phyloP scores from a whole-genome alignment of 1,140 invertebrate genomes.

The Venturia canescens region DNA sequence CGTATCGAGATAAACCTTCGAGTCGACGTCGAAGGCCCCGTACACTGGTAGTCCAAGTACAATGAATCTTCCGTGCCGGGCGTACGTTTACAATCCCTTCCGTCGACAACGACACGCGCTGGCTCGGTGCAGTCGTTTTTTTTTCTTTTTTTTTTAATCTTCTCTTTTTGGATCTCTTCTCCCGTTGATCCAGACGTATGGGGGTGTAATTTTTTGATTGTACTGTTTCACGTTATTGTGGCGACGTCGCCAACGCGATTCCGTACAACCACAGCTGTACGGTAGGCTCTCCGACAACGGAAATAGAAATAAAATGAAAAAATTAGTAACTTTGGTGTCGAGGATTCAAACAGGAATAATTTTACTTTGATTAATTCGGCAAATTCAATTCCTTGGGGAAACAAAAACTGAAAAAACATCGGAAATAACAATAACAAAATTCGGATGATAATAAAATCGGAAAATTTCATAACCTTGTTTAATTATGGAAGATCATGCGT shows the following conservation, averaged over 20 bases:
- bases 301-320: too few species aligned
- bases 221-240: neutral
- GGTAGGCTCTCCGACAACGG: too few species aligned
- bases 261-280: neutral
- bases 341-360: too few species aligned
- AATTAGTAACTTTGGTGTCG: too few species aligned
- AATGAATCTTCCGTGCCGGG: conserved; percentile 20
- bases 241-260: conserved; percentile 5
- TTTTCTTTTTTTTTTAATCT: neutral
- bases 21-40: neutral
- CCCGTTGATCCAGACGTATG: conserved; percentile 9
- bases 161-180: neutral
- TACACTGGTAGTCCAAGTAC: neutral
- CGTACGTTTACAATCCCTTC: conserved; percentile 22
- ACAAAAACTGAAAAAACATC: too few species aligned
- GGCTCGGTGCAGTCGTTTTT: neutral
- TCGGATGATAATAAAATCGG: too few species aligned
- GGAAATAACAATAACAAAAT: too few species aligned
- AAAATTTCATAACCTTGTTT: too few species aligned
- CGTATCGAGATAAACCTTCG: neutral
- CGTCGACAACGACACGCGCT: neutral
- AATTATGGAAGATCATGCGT: too few species aligned
- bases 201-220: conserved; percentile 22
- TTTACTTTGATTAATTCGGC: too few species aligned
- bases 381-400: too few species aligned